Evolutionary conservation across 2,888 invertebrate species (phyloP).

Genomic region (Cheilosia vulpina): DNA sequence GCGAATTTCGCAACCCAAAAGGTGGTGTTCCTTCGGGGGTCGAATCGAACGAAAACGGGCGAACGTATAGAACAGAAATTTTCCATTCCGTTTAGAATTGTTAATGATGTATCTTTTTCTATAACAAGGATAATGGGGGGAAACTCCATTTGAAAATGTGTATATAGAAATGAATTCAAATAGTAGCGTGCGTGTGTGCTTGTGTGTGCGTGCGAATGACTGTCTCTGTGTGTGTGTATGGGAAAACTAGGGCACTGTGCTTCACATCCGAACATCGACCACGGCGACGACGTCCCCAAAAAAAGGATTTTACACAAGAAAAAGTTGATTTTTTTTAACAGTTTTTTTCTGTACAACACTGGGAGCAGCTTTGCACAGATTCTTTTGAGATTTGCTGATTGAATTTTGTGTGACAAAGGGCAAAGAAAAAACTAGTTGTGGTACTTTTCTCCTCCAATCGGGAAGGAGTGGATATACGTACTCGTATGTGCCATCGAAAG

Average conservation of each 20-base stretch:
- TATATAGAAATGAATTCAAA: constrained; percentile 74
- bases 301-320: constrained; percentile 31
- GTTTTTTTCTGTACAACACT: not conserved
- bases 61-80: constrained; percentile 23
- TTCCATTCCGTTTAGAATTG: constrained; percentile 42
- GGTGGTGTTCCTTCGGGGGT: constrained; percentile 27
- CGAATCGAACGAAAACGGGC: constrained; percentile 5
- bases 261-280: constrained; percentile 78
- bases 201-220: constrained; percentile 47
- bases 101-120: constrained; percentile 68
- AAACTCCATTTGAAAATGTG: constrained; percentile 70
- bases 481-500: constrained; percentile 41
- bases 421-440: not conserved
- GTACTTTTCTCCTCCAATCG: constrained; percentile 2
- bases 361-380: not conserved
- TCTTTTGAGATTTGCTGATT: not conserved
- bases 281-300: constrained; percentile 48
- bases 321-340: constrained; percentile 14
- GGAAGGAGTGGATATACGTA: constrained; percentile 2
- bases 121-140: constrained; percentile 70
- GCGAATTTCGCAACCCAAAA: constrained; percentile 39
- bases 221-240: constrained; percentile 67
- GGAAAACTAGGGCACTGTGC: constrained; percentile 83
- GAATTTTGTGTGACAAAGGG: not conserved
- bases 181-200: constrained; percentile 37